Conservation (phyloP, 1,140 invertebrate species). For the Ooceraea biroi region DNA sequence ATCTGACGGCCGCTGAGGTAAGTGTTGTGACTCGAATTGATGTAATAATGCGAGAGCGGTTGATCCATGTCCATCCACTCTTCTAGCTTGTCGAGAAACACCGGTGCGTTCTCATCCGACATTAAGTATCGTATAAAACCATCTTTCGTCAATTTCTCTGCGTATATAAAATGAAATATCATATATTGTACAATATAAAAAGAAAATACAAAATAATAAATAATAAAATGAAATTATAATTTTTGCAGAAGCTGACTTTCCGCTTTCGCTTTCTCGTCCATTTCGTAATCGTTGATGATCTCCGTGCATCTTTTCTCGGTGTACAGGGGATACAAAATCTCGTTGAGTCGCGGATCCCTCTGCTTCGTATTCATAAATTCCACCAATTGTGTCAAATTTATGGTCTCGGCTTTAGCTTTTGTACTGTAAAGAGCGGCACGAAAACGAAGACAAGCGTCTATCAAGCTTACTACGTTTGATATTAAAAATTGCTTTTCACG, state of each 20-base stretch:
- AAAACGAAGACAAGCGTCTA: background rate
- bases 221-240: conserved; percentile 7
- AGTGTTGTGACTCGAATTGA: conserved; percentile 99
- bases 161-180: background rate
- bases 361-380: conserved; percentile 99
- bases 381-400: conserved; percentile 94
- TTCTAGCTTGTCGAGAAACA: conserved; percentile 98
- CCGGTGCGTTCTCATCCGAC: conserved; percentile 99
- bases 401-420: conserved; percentile 94
- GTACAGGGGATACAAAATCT: conserved; percentile 99
- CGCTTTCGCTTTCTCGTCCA: conserved; percentile 91
- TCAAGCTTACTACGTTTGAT: background rate
- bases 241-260: conserved; percentile 88
- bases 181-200: background rate
- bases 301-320: conserved; percentile 96
- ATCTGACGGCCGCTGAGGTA: conserved; percentile 98
- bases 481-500: background rate
- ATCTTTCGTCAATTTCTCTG: conserved; percentile 94
- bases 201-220: background rate
- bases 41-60: conserved; percentile 98
- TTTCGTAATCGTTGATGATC: conserved; percentile 97
- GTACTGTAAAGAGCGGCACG: conserved; percentile 88
- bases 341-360: conserved; percentile 98
- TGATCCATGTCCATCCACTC: conserved; percentile 99
- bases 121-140: conserved; percentile 99